These are phyloP conservation scores for Drymonia ruficornis DNA, from an alignment of 2,888 invertebrate genomes.

Conservation along the genomic window DNA sequence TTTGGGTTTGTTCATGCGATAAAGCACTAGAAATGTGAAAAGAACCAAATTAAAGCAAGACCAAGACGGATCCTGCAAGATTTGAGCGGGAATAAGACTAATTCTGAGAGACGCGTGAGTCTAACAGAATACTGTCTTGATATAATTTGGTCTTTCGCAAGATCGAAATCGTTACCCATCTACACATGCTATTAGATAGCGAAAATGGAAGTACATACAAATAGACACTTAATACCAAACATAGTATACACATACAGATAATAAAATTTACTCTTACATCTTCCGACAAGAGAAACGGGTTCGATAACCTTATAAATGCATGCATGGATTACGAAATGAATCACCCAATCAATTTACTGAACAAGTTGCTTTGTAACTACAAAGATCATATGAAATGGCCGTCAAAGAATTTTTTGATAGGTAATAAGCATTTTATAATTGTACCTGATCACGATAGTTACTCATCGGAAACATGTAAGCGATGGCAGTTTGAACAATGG, in stretches of 20 bases:
- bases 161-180: too few species aligned
- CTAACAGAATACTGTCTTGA: too few species aligned
- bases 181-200: too few species aligned
- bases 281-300: background rate
- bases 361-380: background rate
- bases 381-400: conserved; percentile 7
- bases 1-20: too few species aligned
- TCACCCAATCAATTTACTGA: background rate
- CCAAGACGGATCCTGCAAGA: too few species aligned
- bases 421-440: conserved; percentile 20
- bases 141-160: too few species aligned
- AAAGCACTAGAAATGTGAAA: too few species aligned
- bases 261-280: background rate
- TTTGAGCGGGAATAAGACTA: too few species aligned
- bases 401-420: conserved; percentile 12
- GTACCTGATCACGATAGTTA: conserved; percentile 13
- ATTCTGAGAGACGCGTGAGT: too few species aligned
- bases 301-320: background rate
- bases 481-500: background rate
- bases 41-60: too few species aligned
- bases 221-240: background rate
- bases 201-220: too few species aligned
- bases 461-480: conserved; percentile 17
- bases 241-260: background rate
- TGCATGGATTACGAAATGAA: conserved; percentile 2